Conservation (phyloP, 30 jellyfish, hydroid and myxozoan species). For the Aurelia sp. region DNA sequence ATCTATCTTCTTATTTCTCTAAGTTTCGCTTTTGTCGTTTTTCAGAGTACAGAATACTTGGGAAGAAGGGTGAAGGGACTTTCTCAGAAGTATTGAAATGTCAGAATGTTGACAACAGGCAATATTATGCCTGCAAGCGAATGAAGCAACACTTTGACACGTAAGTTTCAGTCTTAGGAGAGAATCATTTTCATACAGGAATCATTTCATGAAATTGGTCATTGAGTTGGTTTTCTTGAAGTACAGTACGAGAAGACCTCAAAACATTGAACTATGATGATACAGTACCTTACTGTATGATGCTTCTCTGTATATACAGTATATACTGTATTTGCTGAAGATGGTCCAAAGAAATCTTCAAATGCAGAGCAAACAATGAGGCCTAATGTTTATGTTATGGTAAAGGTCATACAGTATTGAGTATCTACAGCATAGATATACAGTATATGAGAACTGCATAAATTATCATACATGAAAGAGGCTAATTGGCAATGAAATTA, state of each 20-base stretch:
- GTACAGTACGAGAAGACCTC: neutral
- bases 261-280: neutral
- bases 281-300: too few relatives aligned
- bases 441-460: too few relatives aligned
- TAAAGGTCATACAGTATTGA: too few relatives aligned
- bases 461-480: too few relatives aligned
- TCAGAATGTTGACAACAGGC: slow-evolving; percentile 81
- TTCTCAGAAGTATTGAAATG: slow-evolving; percentile 90
- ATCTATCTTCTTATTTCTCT: too few relatives aligned
- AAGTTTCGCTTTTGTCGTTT: neutral
- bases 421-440: too few relatives aligned
- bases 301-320: too few relatives aligned
- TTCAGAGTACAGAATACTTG: slow-evolving; percentile 84
- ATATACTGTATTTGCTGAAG: too few relatives aligned
- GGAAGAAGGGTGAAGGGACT: slow-evolving; percentile 95
- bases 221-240: too few relatives aligned
- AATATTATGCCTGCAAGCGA: slow-evolving; percentile 87
- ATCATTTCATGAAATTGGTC: neutral
- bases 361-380: too few relatives aligned
- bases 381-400: too few relatives aligned
- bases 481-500: neutral
- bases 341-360: too few relatives aligned
- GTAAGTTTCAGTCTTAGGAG: slow-evolving; percentile 25
- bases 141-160: slow-evolving; percentile 91
- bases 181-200: neutral